A percentile compares a stretch with the other conserved stretches of the same genome.
These are phyloP conservation scores for Dasypolia templi DNA, from an alignment of 2,888 invertebrate species.

Conservation along the genomic window DNA sequence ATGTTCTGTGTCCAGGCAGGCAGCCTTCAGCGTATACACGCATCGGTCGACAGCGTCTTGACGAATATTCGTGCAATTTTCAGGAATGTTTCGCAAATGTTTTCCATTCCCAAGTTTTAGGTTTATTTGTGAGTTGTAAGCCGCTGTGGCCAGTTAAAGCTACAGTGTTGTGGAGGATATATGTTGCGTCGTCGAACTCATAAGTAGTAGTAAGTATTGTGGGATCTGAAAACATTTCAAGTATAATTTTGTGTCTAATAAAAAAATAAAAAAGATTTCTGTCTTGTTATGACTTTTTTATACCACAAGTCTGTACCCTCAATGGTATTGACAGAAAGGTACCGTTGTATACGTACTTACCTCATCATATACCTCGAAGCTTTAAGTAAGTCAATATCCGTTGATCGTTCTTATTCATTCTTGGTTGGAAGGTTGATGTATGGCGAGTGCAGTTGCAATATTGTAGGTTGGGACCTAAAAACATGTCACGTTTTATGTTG, in stretches of 20 bases:
- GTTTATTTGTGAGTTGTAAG: too few relatives aligned
- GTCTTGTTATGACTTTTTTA: neutral
- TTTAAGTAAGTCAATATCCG: too few relatives aligned
- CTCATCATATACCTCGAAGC: too few relatives aligned
- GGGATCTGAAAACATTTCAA: slow-evolving; percentile 5
- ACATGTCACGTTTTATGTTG: too few relatives aligned
- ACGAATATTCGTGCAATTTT: neutral
- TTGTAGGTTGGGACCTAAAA: too few relatives aligned
- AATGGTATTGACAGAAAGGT: neutral
- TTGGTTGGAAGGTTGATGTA: too few relatives aligned
- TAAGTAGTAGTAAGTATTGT: neutral
- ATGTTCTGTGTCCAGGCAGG: neutral
- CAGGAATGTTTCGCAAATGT: neutral
- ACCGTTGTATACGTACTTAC: slow-evolving; percentile 16
- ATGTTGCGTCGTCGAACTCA: neutral
- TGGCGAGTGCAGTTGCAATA: too few relatives aligned
- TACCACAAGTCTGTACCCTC: neutral
- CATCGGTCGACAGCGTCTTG: neutral
- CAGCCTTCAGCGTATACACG: neutral
- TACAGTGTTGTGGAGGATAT: neutral
- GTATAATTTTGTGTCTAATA: neutral
- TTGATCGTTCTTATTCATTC: too few relatives aligned
- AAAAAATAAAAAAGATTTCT: neutral
- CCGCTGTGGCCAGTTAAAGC: neutral
- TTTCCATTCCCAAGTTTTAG: neutral